Evolutionary conservation across 2,797 vertebrate species (phyloP).

Genomic region (Microchirus variegatus): DNA sequence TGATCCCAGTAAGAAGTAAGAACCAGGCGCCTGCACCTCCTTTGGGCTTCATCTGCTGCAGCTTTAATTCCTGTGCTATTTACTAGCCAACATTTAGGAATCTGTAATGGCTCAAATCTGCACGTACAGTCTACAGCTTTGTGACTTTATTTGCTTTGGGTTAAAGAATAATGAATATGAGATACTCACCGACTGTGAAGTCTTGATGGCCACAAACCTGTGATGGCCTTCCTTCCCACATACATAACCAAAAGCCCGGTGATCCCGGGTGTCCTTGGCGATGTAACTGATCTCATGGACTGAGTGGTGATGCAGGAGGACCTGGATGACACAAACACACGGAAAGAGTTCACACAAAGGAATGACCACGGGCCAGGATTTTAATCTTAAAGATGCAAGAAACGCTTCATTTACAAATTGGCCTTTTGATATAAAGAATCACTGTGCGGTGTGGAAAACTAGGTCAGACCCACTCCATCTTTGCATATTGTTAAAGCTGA

Average conservation of each 20-base stretch:
- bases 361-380: too few species aligned
- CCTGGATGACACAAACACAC: slow-evolving; percentile 73
- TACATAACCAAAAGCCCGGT: slow-evolving; percentile 96
- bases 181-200: slow-evolving; percentile 91
- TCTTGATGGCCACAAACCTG: slow-evolving; percentile 98
- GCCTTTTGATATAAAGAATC: slow-evolving; percentile 7
- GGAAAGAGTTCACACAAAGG: too few species aligned
- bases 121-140: too few species aligned
- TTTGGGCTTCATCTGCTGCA: too few species aligned
- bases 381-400: slow-evolving; percentile 4
- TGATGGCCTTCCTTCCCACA: slow-evolving; percentile 98
- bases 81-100: too few species aligned
- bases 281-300: slow-evolving; percentile 99
- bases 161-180: too few species aligned
- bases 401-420: slow-evolving; percentile 13
- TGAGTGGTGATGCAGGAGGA: slow-evolving; percentile 95
- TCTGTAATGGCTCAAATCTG: too few species aligned
- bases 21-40: too few species aligned
- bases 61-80: too few species aligned
- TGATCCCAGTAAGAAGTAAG: too few species aligned
- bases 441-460: slow-evolving; percentile 46
- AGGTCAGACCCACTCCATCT: slow-evolving; percentile 58
- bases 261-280: slow-evolving; percentile 97
- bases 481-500: slow-evolving; percentile 50
- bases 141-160: too few species aligned